A percentile compares a stretch with the other conserved stretches of the same genome.
These are phyloP conservation scores for Esox masquinongy DNA, from an alignment of 2,797 vertebrate genomes.

Conservation along the genomic window DNA sequence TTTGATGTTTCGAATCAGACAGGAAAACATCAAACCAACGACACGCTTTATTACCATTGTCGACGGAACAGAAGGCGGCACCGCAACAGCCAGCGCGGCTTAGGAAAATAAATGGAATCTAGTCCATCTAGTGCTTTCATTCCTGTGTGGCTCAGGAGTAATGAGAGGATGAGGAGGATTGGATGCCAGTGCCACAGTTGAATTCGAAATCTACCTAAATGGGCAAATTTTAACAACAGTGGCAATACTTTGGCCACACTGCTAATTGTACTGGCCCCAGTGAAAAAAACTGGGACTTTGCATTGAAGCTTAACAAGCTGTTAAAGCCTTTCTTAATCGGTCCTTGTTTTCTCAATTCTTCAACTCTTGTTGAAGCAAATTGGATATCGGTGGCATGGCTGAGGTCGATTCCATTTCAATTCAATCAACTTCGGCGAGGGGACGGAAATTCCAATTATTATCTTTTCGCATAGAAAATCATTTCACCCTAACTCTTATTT, in stretches of 20 bases:
- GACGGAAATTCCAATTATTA: neutral
- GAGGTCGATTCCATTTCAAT: neutral
- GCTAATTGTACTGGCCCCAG: neutral
- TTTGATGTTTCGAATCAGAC: no score
- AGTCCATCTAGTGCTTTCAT: neutral
- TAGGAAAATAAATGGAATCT: neutral
- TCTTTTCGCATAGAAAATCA: neutral
- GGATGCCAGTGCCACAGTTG: neutral
- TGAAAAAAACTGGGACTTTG: neutral
- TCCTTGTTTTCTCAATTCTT: neutral
- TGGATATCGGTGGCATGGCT: neutral
- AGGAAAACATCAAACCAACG: no score
- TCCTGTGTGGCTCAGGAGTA: neutral
- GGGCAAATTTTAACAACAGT: slow-evolving; percentile 48
- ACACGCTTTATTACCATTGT: no score
- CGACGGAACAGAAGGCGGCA: no score
- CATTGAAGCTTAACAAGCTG: neutral
- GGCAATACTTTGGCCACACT: slow-evolving; percentile 65
- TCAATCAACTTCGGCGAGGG: neutral
- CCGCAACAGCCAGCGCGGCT: no score
- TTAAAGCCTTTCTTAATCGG: neutral
- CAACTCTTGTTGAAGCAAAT: neutral
- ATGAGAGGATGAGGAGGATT: neutral
- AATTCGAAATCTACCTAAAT: slow-evolving; percentile 45
- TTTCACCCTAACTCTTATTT: neutral